Evolutionary conservation across 2,113 vertebrate genomes (phyloP).

Genomic region (Camelus bactrianus): DNA sequence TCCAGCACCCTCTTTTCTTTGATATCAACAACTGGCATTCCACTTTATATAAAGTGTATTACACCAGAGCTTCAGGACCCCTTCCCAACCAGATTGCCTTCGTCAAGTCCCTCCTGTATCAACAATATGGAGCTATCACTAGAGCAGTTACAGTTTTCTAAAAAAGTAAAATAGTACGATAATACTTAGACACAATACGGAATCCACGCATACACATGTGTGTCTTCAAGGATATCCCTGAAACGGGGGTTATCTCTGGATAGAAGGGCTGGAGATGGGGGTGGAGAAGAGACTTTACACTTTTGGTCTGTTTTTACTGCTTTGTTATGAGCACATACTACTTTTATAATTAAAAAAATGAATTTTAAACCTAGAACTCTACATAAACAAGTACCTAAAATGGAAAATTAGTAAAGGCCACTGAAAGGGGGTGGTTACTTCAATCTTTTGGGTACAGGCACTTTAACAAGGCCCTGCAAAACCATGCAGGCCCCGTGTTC

Average conservation of each 20-base stretch:
- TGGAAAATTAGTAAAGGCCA: background rate
- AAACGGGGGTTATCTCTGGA: background rate
- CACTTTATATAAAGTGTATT: background rate
- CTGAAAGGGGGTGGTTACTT: background rate
- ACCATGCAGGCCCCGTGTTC: background rate
- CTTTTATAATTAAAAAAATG: background rate
- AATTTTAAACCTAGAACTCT: constrained; percentile 6
- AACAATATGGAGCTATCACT: background rate
- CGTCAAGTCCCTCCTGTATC: background rate
- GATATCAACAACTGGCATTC: background rate
- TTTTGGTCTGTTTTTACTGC: background rate
- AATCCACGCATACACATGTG: background rate
- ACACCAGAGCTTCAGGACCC: background rate
- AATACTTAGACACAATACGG: background rate
- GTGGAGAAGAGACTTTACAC: background rate
- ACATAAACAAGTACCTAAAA: background rate
- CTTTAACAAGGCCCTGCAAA: background rate
- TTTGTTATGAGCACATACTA: background rate
- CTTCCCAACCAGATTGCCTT: background rate
- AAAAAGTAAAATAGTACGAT: background rate
- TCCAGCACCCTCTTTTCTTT: background rate
- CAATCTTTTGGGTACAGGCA: background rate
- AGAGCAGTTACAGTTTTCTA: background rate
- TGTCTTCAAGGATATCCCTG: background rate
- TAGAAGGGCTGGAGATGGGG: background rate